phyloP scores from a whole-genome alignment of 2,888 invertebrate species.

The Microdon myrmicae region DNA sequence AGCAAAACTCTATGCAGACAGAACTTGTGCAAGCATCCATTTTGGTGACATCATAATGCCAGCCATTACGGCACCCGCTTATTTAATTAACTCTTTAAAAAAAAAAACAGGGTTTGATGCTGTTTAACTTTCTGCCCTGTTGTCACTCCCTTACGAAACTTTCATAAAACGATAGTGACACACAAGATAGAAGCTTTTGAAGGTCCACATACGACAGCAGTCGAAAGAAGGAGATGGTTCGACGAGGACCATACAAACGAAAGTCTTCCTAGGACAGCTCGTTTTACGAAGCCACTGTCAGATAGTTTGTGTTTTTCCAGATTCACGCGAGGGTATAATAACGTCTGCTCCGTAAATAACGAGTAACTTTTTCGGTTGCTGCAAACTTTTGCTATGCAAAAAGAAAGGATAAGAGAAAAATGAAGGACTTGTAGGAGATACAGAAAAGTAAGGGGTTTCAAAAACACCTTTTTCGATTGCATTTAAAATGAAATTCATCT shows the following conservation, averaged over 20 bases:
- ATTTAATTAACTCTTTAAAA: constrained; percentile 39
- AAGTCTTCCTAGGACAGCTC: constrained; percentile 4
- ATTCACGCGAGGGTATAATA: too few species aligned
- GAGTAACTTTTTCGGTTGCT: constrained; percentile 20
- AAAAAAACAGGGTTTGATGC: constrained; percentile 27
- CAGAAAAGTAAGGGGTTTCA: neutral
- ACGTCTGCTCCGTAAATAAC: constrained; percentile 5
- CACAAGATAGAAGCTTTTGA: too few species aligned
- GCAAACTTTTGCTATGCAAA: constrained; percentile 26
- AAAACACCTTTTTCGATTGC: constrained; percentile 21
- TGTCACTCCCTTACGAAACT: constrained; percentile 12
- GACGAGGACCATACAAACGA: neutral
- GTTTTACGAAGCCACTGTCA: neutral
- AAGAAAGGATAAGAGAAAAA: neutral
- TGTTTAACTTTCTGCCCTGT: constrained; percentile 11
- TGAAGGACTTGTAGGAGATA: neutral
- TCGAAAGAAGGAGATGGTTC: too few species aligned
- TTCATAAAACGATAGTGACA: constrained; percentile 5
- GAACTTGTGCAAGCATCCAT: neutral
- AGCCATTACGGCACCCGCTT: constrained; percentile 35
- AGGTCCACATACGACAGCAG: too few species aligned
- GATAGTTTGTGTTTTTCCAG: constrained; percentile 8
- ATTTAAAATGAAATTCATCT: constrained; percentile 32
- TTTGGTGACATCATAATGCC: constrained; percentile 32
- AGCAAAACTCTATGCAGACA: too few species aligned